Base-by-base conservation (phyloP, 1,140 invertebrate genomes). In the Cyrtorhinus lividipennis region DNA sequence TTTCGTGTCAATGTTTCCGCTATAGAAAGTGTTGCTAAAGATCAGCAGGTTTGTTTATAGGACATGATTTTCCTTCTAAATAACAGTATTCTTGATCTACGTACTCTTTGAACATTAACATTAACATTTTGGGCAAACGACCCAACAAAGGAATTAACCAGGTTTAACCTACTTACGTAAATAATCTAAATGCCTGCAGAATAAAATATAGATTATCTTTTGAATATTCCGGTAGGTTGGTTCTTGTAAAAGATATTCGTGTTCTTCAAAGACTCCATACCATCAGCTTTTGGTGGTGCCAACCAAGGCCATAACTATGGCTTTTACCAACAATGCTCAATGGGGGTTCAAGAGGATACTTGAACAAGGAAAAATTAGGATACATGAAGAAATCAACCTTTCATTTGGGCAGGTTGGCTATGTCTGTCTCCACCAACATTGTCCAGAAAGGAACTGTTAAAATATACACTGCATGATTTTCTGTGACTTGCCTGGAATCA, bases 11-110 rank as follows among this genome's bases (percentile, higher is more conserved):
- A 63, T 59, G 27, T 59, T n/a, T 56, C 62, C 13, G 56, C 38
- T 46, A 63, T 63, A 5, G 56, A 58, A 63, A 59, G 56, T 24
- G 48, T 63, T 1, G 15, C 56, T 18, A 58, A 46, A 23, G 56
- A 63, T 30, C 27, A 63, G 13, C 62, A 63, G 56, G 62, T 63
- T 30, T 30, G 24, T 30, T 48, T 25, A n/a, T n/a, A n/a, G n/a
- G n/a, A 20, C 30, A 38, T 38, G 30, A 38, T 38, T 38, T 5
- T 38, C 15, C 5, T 38, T 38, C 5, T 8, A 5, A 38, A 38
- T 38, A 5, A 15, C 30, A 38, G 24, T 62, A 18, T 24, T 56
- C 15, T 26, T 2, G 13, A 61, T 15, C 13, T 46, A 46, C 13
- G 12, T 61, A 10, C 2, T 23, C 23, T 2, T 1, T 24, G n/a